Evolutionary conservation across 2,797 vertebrate species (phyloP).

Genomic region (Lerista edwardsae): DNA sequence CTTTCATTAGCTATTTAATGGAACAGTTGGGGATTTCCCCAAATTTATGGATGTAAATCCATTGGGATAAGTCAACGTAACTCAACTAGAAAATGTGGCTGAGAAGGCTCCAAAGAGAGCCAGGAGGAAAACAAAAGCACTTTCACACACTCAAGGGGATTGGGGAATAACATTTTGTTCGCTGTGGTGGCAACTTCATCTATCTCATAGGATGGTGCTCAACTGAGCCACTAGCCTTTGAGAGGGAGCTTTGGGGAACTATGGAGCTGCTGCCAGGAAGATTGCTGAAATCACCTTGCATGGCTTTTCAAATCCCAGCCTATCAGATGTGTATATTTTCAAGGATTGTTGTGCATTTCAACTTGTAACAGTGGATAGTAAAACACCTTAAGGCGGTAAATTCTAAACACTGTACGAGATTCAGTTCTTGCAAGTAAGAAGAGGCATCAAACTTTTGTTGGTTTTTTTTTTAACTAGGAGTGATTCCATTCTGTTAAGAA

Average conservation of each 20-base stretch:
- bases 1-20: background rate
- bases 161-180: background rate
- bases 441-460: background rate
- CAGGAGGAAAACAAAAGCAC: background rate
- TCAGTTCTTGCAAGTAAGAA: background rate
- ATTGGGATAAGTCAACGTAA: no score
- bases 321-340: background rate
- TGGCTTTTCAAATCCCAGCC: background rate
- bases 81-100: no score
- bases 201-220: background rate
- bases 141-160: background rate
- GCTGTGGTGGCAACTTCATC: background rate
- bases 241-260: background rate
- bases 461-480: background rate
- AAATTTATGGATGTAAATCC: no score
- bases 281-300: background rate
- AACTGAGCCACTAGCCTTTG: no score
- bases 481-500: constrained; percentile 5
- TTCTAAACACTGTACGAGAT: background rate
- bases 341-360: background rate
- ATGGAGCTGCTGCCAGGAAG: background rate
- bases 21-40: background rate
- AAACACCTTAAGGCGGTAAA: background rate
- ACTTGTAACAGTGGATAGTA: background rate
- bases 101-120: background rate